Base-by-base conservation (phyloP, 2,113 vertebrate genomes). In the Clarias batrachus region DNA sequence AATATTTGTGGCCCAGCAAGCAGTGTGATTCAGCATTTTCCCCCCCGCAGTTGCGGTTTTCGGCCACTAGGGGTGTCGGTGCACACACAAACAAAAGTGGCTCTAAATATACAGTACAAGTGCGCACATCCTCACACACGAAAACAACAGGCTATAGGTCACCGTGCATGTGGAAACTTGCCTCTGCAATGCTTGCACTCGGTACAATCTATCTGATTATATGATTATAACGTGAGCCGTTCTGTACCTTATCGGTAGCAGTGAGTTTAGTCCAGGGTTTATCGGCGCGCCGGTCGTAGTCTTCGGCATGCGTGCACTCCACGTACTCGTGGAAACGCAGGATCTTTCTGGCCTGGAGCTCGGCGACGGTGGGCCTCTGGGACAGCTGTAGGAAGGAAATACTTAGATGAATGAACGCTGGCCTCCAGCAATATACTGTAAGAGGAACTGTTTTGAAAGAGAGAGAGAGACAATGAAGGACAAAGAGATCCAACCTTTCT, bases 221-320 rank as follows among this genome's bases (percentile, higher is more conserved):
- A 7, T 48, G 48, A 19, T 57, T 30, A 41, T 19, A 59, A 2
- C 8, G 21, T 12, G 33, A 73, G 3, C 3, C 21, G 19, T 4
- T 21, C 8, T 57, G 89, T 86, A 98, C 97, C 96, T 99, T 99
- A 94, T 99, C 98, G 56, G 97, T 96, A 73, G 98, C 97, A 0
- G 98, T 99, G 73, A 99, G 95, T 91, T 97, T 99, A 84, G 98
- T 99, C 98, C 98, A 99, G 0, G 98, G 98, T 89, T 99, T 99
- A n/a, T 99, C 98, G 0, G 97, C 98, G 79, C 98, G 91, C 19
- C 98, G 95, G 93, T 99, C 98, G 1, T 99, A 99, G 92, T 99
- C 98, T 2, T 99, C 96, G 33, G 98, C 97, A 71, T 97, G 96
- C 0, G 98, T 99, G 85, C 93, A 95, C 89, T 99, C 98, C 3